These are phyloP conservation scores for Schlechtendalia chinensis DNA, from an alignment of 1,140 invertebrate genomes.

Conservation along the genomic window DNA sequence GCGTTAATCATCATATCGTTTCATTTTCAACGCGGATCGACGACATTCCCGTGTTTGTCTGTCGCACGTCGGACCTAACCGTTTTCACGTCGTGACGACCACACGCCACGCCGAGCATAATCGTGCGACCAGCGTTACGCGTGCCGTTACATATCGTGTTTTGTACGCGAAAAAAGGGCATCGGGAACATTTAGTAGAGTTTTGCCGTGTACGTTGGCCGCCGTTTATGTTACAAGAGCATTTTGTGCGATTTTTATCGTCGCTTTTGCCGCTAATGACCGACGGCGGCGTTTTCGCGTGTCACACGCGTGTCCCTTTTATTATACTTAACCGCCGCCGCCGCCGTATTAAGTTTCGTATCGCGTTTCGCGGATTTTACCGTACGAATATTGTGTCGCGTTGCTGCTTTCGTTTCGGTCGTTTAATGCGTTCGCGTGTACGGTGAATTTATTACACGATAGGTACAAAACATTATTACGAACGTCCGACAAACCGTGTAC, in stretches of 20 bases:
- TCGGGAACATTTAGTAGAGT: slow-evolving; percentile 21
- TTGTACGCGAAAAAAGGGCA: neutral
- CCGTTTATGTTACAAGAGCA: slow-evolving; percentile 32
- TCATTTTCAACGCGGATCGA: slow-evolving; percentile 34
- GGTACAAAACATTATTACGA: slow-evolving; percentile 6
- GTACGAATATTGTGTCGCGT: neutral
- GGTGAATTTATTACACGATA: neutral
- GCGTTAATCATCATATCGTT: neutral
- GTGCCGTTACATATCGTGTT: neutral
- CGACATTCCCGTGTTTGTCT: neutral
- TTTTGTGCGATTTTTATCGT: slow-evolving; percentile 47
- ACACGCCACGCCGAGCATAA: no score
- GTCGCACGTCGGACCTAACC: no score
- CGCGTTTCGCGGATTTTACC: slow-evolving; percentile 31
- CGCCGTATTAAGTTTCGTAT: slow-evolving; percentile 27
- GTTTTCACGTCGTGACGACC: neutral
- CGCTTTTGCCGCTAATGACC: neutral
- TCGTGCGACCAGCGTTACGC: no score
- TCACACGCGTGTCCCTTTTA: slow-evolving; percentile 1
- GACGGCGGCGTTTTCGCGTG: slow-evolving; percentile 1
- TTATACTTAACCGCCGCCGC: neutral
- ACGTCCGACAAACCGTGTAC: slow-evolving; percentile 5
- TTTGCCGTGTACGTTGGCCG: slow-evolving; percentile 1
- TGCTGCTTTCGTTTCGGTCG: slow-evolving; percentile 10
- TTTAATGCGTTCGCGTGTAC: slow-evolving; percentile 11